These are phyloP conservation scores for Platyrinchus mystaceus DNA, from an alignment of 2,797 vertebrate genomes.

Conservation along the genomic window DNA sequence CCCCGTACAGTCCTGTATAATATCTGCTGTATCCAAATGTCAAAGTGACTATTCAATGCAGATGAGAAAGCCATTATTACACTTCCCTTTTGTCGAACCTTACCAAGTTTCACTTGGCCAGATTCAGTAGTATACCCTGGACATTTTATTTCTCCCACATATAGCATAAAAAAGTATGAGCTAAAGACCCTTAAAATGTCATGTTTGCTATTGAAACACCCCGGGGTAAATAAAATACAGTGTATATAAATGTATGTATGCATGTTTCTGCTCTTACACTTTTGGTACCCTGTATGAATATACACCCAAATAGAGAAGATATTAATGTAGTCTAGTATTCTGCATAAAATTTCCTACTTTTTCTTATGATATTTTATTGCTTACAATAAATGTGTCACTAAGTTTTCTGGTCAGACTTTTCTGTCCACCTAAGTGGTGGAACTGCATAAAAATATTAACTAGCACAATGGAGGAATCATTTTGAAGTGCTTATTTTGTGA, in stretches of 20 bases:
- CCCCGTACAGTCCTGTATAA: not conserved
- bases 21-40: not conserved
- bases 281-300: not conserved
- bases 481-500: not conserved
- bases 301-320: not conserved
- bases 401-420: not conserved
- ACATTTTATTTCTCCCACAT: not conserved
- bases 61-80: not conserved
- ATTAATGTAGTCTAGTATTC: not conserved
- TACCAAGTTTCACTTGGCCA: not conserved
- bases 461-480: not conserved
- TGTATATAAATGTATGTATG: not conserved
- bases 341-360: not conserved
- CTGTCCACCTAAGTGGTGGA: not conserved
- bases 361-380: not conserved
- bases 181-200: not conserved
- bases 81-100: not conserved
- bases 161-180: too few species aligned
- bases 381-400: not conserved
- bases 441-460: not conserved
- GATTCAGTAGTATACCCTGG: not conserved
- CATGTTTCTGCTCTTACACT: not conserved
- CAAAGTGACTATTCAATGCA: not conserved
- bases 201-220: not conserved
- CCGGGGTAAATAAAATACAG: not conserved